Percentiles rank a stretch among this genome's conserved stretches.
phyloP scores from a whole-genome alignment of 2,797 vertebrate genomes.

The Syngnathus acus region DNA sequence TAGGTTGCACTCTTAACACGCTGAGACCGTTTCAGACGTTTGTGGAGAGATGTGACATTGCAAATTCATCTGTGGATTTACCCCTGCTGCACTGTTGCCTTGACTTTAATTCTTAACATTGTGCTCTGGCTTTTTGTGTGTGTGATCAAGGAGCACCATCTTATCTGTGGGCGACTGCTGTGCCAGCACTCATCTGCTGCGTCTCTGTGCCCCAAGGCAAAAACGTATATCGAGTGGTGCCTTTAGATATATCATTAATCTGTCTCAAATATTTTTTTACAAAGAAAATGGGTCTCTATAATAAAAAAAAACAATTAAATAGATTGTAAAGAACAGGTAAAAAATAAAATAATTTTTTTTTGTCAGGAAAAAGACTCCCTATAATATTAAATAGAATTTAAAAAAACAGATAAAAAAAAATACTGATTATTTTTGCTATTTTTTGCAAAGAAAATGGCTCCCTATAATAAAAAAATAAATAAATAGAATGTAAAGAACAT shows the following conservation, averaged over 20 bases:
- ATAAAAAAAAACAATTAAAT: too few species aligned
- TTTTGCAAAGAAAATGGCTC: too few species aligned
- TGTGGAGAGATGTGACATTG: not conserved
- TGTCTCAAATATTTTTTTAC: too few species aligned
- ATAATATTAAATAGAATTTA: too few species aligned
- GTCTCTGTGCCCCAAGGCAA: conserved; percentile 15
- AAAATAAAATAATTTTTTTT: too few species aligned
- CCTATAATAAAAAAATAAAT: too few species aligned
- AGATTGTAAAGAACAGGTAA: too few species aligned
- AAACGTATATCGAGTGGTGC: conserved; percentile 9
- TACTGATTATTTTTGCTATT: too few species aligned
- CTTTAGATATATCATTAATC: not conserved
- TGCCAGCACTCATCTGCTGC: conserved; percentile 16
- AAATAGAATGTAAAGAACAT: too few species aligned
- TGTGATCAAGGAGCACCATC: conserved; percentile 16
- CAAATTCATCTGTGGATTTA: not conserved
- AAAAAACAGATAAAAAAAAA: too few species aligned
- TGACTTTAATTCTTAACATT: conserved; percentile 49
- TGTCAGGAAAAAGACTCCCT: too few species aligned
- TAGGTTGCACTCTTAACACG: not conserved
- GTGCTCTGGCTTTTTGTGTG: conserved; percentile 36
- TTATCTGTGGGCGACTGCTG: conserved; percentile 15
- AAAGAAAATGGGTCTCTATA: too few species aligned
- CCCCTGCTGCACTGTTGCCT: conserved; percentile 3
- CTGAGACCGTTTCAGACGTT: not conserved